Evolutionary conservation across 2,888 invertebrate species (phyloP).

Genomic region (Synergus japonicus): DNA sequence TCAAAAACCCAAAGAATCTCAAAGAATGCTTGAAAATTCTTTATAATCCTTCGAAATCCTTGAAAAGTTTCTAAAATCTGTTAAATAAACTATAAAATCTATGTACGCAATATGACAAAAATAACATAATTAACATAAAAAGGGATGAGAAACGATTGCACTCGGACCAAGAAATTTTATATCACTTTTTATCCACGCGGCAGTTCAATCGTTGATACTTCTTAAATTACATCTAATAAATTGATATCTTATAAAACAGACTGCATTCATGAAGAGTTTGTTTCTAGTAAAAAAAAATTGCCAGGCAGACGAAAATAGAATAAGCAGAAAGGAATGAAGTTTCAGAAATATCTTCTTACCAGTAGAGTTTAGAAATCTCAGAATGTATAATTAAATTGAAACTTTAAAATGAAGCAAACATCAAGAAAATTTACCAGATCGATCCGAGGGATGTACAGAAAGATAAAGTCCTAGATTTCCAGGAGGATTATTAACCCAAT

Average conservation of each 20-base stretch:
- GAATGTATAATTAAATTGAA: background rate
- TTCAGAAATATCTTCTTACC: background rate
- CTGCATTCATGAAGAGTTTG: background rate
- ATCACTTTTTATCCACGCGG: too few species aligned
- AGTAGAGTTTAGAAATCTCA: background rate
- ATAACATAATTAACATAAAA: too few species aligned
- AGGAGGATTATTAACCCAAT: constrained; percentile 89
- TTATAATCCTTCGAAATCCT: too few species aligned
- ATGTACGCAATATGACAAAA: too few species aligned
- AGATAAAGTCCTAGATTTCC: constrained; percentile 92
- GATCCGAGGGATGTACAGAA: constrained; percentile 86
- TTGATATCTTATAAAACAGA: background rate
- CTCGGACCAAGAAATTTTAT: too few species aligned
- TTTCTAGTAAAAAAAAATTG: background rate
- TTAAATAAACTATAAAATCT: too few species aligned
- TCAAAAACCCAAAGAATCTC: too few species aligned
- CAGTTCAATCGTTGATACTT: too few species aligned
- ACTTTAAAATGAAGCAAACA: background rate
- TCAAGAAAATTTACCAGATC: constrained; percentile 4
- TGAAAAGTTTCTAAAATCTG: too few species aligned
- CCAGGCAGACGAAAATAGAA: background rate
- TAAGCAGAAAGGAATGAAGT: background rate
- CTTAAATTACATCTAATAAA: too few species aligned
- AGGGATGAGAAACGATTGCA: too few species aligned
- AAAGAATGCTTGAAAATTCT: too few species aligned